Conservation (phyloP, 2,797 vertebrate species). For the Fistularia tabacaria region DNA sequence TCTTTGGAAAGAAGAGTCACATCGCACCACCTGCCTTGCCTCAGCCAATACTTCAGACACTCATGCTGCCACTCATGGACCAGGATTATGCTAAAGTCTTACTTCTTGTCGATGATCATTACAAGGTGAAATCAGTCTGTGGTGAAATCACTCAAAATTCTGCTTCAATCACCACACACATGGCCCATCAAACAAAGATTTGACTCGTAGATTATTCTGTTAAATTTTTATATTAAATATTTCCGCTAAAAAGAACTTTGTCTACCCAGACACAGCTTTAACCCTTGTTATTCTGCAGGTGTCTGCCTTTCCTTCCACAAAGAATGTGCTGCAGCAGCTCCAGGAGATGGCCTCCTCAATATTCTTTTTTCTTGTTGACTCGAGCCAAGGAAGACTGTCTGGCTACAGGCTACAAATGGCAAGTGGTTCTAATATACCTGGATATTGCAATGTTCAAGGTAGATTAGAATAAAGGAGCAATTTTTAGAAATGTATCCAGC, state of each 20-base stretch:
- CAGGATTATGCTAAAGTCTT: slow-evolving; percentile 96
- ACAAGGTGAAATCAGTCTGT: slow-evolving; percentile 78
- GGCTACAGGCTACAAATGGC: slow-evolving; percentile 90
- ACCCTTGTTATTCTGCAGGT: slow-evolving; percentile 73
- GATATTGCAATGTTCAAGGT: neutral
- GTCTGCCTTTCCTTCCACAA: slow-evolving; percentile 89
- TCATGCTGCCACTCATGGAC: slow-evolving; percentile 92
- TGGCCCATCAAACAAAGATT: too few species aligned
- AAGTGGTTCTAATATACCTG: slow-evolving; percentile 15
- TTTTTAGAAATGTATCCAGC: too few species aligned
- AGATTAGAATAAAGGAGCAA: too few species aligned
- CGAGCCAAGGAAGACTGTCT: slow-evolving; percentile 83
- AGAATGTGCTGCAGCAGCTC: slow-evolving; percentile 90
- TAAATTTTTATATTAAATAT: too few species aligned
- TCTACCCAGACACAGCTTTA: neutral
- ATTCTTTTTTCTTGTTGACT: slow-evolving; percentile 91
- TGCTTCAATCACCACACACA: neutral
- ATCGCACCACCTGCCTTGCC: slow-evolving; percentile 82
- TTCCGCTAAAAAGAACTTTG: too few species aligned
- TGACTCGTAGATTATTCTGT: too few species aligned
- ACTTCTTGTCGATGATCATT: slow-evolving; percentile 88
- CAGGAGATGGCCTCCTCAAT: slow-evolving; percentile 88
- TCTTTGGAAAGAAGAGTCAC: slow-evolving; percentile 94
- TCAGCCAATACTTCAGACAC: slow-evolving; percentile 87
- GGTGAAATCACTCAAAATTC: neutral